A percentile compares a stretch with the other conserved stretches of the same genome.
Conservation (phyloP, 2,113 vertebrate genomes). For the Machaerirhynchus nigripectus region DNA sequence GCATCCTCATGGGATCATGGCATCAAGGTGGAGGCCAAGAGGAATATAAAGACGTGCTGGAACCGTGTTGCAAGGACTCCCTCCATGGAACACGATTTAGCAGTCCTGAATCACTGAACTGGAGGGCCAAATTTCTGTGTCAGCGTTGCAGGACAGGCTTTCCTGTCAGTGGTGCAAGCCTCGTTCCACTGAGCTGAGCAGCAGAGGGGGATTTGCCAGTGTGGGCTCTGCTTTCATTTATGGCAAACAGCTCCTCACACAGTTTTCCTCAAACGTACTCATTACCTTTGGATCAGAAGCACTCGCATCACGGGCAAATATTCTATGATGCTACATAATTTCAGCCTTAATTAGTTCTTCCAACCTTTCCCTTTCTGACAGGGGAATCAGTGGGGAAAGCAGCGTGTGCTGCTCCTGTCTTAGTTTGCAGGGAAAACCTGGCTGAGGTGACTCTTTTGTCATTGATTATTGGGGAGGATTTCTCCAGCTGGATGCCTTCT, state of each 20-base stretch:
- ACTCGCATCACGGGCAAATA: neutral
- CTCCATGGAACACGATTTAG: neutral
- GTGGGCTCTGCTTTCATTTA: neutral
- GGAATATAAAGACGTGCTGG: rapidly evolving
- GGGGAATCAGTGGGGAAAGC: neutral
- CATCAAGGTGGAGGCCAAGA: neutral
- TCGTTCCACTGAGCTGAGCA: neutral
- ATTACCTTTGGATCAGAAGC: slow-evolving; percentile 14
- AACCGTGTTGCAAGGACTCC: rapidly evolving
- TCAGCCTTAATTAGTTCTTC: neutral
- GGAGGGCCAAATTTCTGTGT: neutral
- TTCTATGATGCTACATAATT: neutral
- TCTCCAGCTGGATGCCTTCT: slow-evolving; percentile 38
- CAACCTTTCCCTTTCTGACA: neutral
- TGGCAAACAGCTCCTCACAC: neutral
- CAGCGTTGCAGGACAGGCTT: neutral
- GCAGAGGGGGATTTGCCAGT: neutral
- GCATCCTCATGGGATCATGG: neutral
- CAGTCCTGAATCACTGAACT: neutral
- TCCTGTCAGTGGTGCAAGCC: neutral
- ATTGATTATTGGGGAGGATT: slow-evolving; percentile 48
- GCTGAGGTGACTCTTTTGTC: slow-evolving; percentile 58
- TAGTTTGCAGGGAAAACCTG: neutral
- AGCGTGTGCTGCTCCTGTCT: neutral
- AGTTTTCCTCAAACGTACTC: neutral